Evolutionary conservation across 2,888 invertebrate genomes (phyloP), one percentile per base, ranked within the genome.

Genomic region (Clitarchus hookeri): DNA sequence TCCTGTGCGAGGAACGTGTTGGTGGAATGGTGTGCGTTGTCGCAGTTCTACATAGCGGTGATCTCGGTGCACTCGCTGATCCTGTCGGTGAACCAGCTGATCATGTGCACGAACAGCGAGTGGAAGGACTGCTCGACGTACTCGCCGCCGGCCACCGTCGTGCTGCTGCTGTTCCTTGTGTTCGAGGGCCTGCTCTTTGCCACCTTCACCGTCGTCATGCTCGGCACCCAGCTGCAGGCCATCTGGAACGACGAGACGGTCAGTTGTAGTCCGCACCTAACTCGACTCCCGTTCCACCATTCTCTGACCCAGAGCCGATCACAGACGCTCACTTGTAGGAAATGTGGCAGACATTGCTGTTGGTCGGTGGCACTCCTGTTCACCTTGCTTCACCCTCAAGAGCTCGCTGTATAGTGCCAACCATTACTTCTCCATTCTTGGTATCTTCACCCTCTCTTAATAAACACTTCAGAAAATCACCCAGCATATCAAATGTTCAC

Each of bases 231-330:
- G 92, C 92, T 99, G 80, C 97, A 98, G 91, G 98, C 99, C 44
- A 99, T 99, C 90, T 98, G 98, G 95, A 97, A 98, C 90, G 99
- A 99, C 92, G 98, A 99, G 93, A 99, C 99, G 89, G 98, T 97
- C 91, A 91, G 93, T 91, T 84, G 16, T 48, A 13, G 48, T 13
- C 48, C 48, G 13, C 25, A n/a, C n/a, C n/a, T n/a, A n/a, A n/a
- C n/a, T n/a, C n/a, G n/a, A n/a, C n/a, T n/a, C n/a, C n/a, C n/a
- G n/a, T n/a, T n/a, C 16, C 48, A 48, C 48, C 48, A 48, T 48
- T 1, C 48, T 16, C 48, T 13, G 48, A 48, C 48, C 36, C 36
- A 1, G 36, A 36, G 36, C 4, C 36, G 4, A 36, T 3, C 36
- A 36, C 36, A 36, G 36, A 36, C 36, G 2, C 4, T 36, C 36